Percentiles rank a stretch among this genome's conserved stretches.
Conservation (phyloP, 2,888 invertebrate species). For the Homarus gammarus region DNA sequence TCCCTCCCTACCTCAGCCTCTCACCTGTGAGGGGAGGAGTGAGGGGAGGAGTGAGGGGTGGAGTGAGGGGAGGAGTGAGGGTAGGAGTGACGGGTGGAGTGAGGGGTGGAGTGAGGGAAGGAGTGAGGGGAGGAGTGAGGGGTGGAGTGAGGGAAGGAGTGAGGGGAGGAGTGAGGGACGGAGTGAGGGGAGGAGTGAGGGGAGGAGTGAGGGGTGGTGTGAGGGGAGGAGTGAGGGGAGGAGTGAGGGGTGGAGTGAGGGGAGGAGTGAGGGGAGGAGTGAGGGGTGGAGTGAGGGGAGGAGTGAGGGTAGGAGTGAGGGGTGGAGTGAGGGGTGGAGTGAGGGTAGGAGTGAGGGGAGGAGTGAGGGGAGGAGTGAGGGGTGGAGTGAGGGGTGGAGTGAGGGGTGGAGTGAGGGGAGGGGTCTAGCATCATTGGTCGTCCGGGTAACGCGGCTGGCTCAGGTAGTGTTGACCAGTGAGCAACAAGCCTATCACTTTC, state of each 20-base stretch:
- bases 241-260: not conserved
- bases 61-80: not conserved
- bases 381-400: not conserved
- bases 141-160: not conserved
- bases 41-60: not conserved
- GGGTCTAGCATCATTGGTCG: not conserved
- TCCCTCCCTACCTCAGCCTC: too few relatives aligned
- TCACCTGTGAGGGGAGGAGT: not conserved
- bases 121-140: not conserved
- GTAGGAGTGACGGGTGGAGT: not conserved
- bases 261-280: not conserved
- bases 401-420: not conserved
- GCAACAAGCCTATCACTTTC: not conserved
- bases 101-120: too few relatives aligned
- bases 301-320: not conserved
- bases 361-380: too few relatives aligned
- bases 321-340: too few relatives aligned
- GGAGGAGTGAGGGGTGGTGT: not conserved
- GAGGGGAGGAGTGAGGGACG: too few relatives aligned
- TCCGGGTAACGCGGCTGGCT: conserved; percentile 1
- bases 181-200: not conserved
- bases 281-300: too few relatives aligned
- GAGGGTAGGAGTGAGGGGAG: too few relatives aligned
- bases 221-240: not conserved
- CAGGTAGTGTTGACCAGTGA: not conserved